Evolutionary conservation across 2,888 invertebrate genomes (phyloP).

Genomic region (Drosophila neotestacea): DNA sequence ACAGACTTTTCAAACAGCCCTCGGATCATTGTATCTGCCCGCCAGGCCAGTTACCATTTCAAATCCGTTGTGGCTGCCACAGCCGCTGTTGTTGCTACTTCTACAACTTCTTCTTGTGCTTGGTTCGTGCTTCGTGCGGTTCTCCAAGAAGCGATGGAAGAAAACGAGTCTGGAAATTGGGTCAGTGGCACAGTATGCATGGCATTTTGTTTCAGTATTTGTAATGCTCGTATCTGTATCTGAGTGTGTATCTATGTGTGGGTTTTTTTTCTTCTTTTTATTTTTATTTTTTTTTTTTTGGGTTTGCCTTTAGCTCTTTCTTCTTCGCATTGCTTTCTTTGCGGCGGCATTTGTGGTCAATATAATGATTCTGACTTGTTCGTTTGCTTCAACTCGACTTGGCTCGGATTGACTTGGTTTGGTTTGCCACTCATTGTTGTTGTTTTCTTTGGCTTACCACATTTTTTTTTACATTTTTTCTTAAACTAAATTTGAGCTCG

Average conservation of each 20-base stretch:
- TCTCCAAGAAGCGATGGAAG: constrained; percentile 50
- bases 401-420: constrained; percentile 40
- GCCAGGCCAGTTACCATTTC: constrained; percentile 65
- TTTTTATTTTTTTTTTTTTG: constrained; percentile 21
- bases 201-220: constrained; percentile 58
- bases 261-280: not conserved
- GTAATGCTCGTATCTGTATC: constrained; percentile 36
- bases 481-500: constrained; percentile 36
- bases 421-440: constrained; percentile 20
- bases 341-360: constrained; percentile 78
- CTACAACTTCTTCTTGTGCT: constrained; percentile 5
- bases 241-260: constrained; percentile 36
- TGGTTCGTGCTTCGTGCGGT: constrained; percentile 56
- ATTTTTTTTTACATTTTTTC: constrained; percentile 49
- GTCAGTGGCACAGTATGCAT: constrained; percentile 80
- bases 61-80: constrained; percentile 67
- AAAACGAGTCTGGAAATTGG: constrained; percentile 78
- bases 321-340: constrained; percentile 73
- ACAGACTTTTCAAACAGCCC: too few species aligned
- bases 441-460: constrained; percentile 42
- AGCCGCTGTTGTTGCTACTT: constrained; percentile 14
- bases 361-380: constrained; percentile 77
- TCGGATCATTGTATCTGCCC: constrained; percentile 64
- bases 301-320: constrained; percentile 61
- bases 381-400: constrained; percentile 40